These are phyloP conservation scores for Cosmia pyralina DNA, from an alignment of 2,888 invertebrate genomes.

Conservation along the genomic window DNA sequence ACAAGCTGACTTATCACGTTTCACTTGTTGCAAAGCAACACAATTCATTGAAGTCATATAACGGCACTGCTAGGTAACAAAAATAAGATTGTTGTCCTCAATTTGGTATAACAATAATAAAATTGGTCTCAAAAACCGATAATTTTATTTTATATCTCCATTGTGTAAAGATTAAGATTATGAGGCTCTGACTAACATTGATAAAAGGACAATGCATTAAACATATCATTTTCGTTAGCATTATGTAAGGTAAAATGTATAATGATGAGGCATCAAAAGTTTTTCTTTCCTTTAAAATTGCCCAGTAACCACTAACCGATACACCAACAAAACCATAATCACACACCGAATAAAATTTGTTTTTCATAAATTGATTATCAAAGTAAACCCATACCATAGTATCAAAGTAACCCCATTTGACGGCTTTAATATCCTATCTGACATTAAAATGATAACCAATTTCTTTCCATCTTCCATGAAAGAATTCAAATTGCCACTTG, in stretches of 20 bases:
- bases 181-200: neutral
- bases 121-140: neutral
- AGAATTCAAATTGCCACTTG: conserved; percentile 44
- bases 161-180: neutral
- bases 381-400: too few relatives aligned
- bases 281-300: too few relatives aligned
- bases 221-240: neutral
- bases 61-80: neutral
- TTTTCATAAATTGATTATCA: too few relatives aligned
- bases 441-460: conserved; percentile 34
- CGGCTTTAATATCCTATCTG: conserved; percentile 4
- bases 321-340: too few relatives aligned
- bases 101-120: neutral
- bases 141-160: neutral
- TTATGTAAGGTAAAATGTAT: too few relatives aligned
- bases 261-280: too few relatives aligned
- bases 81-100: neutral
- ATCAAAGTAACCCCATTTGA: too few relatives aligned
- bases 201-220: conserved; percentile 3
- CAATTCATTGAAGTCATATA: neutral
- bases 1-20: neutral
- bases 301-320: too few relatives aligned
- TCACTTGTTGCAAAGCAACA: neutral
- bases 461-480: conserved; percentile 27
- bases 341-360: too few relatives aligned